phyloP scores from a whole-genome alignment of 2,797 vertebrate species.

The Parauchenoglanis punctatus region DNA sequence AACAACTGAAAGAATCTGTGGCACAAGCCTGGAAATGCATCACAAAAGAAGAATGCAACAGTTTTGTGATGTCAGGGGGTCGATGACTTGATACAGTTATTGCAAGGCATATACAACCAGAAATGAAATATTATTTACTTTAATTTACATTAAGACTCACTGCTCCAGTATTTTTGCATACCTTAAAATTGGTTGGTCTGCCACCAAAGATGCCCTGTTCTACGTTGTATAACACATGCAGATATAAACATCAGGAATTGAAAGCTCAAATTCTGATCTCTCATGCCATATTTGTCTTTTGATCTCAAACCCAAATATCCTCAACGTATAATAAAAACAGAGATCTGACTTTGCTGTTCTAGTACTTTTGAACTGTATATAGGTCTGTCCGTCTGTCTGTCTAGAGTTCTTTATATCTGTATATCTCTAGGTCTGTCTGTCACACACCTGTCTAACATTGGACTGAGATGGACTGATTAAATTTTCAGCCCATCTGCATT shows the following conservation, averaged over 20 bases:
- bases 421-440: background rate
- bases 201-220: background rate
- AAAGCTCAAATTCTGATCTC: too few species aligned
- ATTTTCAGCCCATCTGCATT: background rate
- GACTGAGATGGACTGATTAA: background rate
- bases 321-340: background rate
- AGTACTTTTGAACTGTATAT: background rate
- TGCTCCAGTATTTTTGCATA: background rate
- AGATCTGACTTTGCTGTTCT: background rate
- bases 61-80: background rate
- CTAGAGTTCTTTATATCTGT: background rate
- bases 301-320: background rate
- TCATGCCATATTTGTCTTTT: background rate
- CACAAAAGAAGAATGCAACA: background rate
- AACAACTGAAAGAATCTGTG: too few species aligned
- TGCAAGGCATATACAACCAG: background rate
- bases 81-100: background rate
- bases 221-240: too few species aligned
- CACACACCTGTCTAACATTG: background rate
- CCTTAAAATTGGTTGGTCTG: background rate
- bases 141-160: background rate
- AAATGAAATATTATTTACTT: background rate
- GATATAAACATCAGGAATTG: background rate
- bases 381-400: background rate
- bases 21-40: background rate